These are phyloP conservation scores for Drosophila tropicalis DNA, from an alignment of 1,140 invertebrate genomes.

Conservation along the genomic window DNA sequence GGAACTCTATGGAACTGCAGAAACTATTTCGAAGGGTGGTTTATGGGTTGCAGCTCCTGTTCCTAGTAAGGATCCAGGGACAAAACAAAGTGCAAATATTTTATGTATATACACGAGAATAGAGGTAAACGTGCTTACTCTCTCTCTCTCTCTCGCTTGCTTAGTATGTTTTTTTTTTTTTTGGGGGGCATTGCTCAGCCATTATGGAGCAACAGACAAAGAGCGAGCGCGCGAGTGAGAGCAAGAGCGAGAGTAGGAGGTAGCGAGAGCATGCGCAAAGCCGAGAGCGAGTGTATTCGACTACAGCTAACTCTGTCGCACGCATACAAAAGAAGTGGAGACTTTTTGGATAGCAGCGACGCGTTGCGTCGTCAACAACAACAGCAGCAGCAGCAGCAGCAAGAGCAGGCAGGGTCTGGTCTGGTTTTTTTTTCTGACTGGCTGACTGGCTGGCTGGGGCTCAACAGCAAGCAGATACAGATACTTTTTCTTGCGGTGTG, in stretches of 20 bases:
- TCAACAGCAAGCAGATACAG: conserved; percentile 45
- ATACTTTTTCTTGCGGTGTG: conserved; percentile 73
- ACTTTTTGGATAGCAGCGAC: conserved; percentile 33
- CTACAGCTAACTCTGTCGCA: conserved; percentile 41
- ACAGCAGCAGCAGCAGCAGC: not conserved
- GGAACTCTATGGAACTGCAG: conserved; percentile 5
- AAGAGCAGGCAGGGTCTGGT: conserved; percentile 2
- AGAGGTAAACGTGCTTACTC: not conserved
- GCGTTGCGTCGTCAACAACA: not conserved
- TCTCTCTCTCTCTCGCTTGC: not conserved
- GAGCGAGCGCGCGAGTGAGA: conserved; percentile 15
- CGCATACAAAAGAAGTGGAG: conserved; percentile 38
- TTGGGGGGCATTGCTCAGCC: conserved; percentile 31
- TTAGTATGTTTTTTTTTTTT: not conserved
- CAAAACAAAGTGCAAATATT: not conserved
- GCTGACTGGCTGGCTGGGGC: conserved; percentile 16
- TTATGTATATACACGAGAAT: not conserved
- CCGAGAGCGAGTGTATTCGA: conserved; percentile 22
- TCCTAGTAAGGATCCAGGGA: not conserved
- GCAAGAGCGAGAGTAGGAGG: conserved; percentile 10
- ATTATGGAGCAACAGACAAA: conserved; percentile 36
- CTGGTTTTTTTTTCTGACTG: conserved; percentile 4
- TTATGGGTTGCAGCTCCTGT: not conserved
- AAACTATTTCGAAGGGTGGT: not conserved
- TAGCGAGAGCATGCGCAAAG: conserved; percentile 10